Evolutionary conservation across 2,888 invertebrate species (phyloP), one percentile per base, ranked within the genome.

Genomic region (Caenorhabditis wallacei): DNA sequence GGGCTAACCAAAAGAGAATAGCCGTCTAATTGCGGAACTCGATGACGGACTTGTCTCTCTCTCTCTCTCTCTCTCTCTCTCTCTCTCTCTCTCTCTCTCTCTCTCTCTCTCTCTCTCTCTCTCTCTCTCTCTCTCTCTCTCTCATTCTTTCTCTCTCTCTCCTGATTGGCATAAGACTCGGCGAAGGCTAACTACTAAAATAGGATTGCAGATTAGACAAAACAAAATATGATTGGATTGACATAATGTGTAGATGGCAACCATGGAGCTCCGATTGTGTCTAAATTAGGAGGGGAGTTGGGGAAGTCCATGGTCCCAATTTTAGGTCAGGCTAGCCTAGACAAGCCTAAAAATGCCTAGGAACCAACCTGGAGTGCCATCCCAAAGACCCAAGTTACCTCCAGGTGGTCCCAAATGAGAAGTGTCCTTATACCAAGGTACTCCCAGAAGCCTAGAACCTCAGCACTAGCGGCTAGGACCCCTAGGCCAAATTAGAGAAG

Each of bases 21-120:
- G 81, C 35, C 69, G 71, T 66, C 81, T 81, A 81, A 81, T 81
- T 81, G 81, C 81, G 81, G 81, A 81, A 72, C 76, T 76, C 68
- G 66, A 74, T 72, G 69, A 70, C 70, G 69, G 61, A 76, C 76
- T 61, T 46, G 57, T 43, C 51, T n/a, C 22, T 20, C 43, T 22
- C 43, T 46, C 35, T 16, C 43, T 24, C 40, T 40, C 43, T 46
- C 61, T 18, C 18, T 20, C 11, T n/a, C 18, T 40, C 37, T 18
- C 40, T 40, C 18, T 30, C 22, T 20, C 20, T 20, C 40, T 20
- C 35, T 20, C n/a, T 40, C 40, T 22, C 40, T 10, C 10, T 37
- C 61, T 18, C 5, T 18, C 16, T 18, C 46, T 24, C 22, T 20
- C 43, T 22, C 43, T 46, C 35, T 16, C 24, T 24, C 22, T 40